Conservation (phyloP, 2,797 vertebrate species). For the Antennarius maculatus region DNA sequence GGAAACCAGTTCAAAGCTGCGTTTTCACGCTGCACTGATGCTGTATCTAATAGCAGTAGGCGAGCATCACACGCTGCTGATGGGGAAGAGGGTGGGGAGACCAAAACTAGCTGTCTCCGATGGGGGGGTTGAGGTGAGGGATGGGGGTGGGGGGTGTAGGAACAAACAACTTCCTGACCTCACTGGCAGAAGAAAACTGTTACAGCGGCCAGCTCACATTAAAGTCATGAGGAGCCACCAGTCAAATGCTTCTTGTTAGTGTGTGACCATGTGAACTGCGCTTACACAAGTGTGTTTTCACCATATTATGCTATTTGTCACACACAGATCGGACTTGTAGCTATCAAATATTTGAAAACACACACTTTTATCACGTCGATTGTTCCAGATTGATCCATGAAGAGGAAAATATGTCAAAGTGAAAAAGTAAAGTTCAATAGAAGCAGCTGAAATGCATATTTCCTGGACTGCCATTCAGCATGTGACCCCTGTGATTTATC, state of each 20-base stretch:
- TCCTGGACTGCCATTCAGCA: conserved; percentile 7
- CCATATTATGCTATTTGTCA: background rate
- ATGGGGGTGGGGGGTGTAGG: conserved; percentile 18
- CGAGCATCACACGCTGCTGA: conserved; percentile 52
- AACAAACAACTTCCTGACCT: conserved; percentile 54
- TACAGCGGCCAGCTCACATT: background rate
- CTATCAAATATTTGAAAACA: background rate
- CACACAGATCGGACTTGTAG: background rate
- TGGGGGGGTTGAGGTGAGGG: conserved; percentile 25
- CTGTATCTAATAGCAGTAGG: conserved; percentile 77
- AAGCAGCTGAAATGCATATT: background rate
- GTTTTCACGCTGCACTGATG: conserved; percentile 72
- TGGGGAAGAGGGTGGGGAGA: conserved; percentile 43
- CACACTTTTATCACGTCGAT: background rate
- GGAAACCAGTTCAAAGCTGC: conserved; percentile 54
- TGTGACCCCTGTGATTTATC: background rate
- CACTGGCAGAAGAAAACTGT: background rate
- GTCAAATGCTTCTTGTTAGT: background rate
- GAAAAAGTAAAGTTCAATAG: background rate
- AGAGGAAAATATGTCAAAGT: background rate
- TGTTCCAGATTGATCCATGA: background rate
- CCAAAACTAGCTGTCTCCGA: conserved; percentile 62
- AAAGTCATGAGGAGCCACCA: background rate
- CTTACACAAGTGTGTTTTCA: conserved; percentile 21
- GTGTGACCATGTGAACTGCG: conserved; percentile 4